Conservation (phyloP, 2,113 vertebrate species). For the Sturnus vulgaris region DNA sequence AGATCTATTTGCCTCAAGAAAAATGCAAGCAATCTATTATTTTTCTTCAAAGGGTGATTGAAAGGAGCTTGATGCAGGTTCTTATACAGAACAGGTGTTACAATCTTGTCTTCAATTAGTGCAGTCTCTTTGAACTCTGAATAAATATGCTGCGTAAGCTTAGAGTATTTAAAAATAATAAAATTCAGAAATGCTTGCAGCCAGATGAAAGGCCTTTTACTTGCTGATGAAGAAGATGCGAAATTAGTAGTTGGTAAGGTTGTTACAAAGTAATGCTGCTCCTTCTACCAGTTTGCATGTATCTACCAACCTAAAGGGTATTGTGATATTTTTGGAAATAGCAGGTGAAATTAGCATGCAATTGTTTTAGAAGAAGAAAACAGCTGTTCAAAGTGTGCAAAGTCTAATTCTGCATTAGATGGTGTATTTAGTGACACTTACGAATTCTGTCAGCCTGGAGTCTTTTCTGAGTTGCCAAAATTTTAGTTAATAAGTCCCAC, state of each 20-base stretch:
- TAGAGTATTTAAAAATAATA: conserved; percentile 43
- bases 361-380: background rate
- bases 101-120: conserved; percentile 21
- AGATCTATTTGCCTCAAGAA: conserved; percentile 43
- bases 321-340: background rate
- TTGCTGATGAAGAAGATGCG: conserved; percentile 22
- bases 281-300: background rate
- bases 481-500: background rate
- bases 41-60: conserved; percentile 15
- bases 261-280: background rate
- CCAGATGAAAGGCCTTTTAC: conserved; percentile 39
- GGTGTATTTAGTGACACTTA: background rate
- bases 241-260: background rate
- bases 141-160: conserved; percentile 25
- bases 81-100: background rate
- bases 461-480: background rate
- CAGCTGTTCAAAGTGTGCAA: background rate
- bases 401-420: background rate
- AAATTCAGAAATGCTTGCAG: background rate
- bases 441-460: background rate
- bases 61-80: background rate
- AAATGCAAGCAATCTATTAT: background rate
- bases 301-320: background rate
- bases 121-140: conserved; percentile 24
- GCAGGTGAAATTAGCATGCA: background rate